Conservation (phyloP, 2,797 vertebrate species). For the Simalia tracyae region DNA sequence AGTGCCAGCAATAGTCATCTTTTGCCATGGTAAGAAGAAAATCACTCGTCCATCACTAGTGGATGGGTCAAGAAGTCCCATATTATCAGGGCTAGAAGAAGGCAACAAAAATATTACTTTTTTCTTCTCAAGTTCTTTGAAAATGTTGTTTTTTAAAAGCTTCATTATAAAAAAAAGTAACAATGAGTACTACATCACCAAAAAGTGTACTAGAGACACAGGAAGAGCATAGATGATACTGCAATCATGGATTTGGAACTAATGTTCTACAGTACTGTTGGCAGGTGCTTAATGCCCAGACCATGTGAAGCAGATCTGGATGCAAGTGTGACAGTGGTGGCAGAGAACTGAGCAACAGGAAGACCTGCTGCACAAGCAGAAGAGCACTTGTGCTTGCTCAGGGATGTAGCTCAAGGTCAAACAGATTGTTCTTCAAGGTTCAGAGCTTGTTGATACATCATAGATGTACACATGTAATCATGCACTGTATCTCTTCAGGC, state of each 20-base stretch:
- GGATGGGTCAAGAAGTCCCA: constrained; percentile 96
- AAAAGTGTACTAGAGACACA: background rate
- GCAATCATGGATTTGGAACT: background rate
- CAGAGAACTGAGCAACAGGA: background rate
- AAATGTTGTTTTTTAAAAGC: background rate
- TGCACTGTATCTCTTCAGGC: background rate
- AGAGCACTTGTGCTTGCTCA: background rate
- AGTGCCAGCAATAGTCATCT: constrained; percentile 96
- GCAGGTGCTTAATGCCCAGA: background rate
- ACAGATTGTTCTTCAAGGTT: background rate
- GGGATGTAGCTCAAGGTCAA: background rate
- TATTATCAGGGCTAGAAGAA: constrained; percentile 88
- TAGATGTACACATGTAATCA: background rate
- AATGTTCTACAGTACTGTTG: background rate
- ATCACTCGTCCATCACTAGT: constrained; percentile 97
- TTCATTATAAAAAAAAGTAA: background rate
- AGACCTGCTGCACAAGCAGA: background rate
- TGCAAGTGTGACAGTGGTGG: background rate
- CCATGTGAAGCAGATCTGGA: background rate
- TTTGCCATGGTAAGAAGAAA: constrained; percentile 98
- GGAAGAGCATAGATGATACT: background rate
- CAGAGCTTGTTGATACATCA: background rate
- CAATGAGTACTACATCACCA: background rate
- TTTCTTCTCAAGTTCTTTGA: background rate
- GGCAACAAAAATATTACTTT: background rate